Evolutionary conservation across 2,797 vertebrate genomes (phyloP), one percentile per base, ranked within the genome.

Genomic region (Pseudotriccus pelzelni): DNA sequence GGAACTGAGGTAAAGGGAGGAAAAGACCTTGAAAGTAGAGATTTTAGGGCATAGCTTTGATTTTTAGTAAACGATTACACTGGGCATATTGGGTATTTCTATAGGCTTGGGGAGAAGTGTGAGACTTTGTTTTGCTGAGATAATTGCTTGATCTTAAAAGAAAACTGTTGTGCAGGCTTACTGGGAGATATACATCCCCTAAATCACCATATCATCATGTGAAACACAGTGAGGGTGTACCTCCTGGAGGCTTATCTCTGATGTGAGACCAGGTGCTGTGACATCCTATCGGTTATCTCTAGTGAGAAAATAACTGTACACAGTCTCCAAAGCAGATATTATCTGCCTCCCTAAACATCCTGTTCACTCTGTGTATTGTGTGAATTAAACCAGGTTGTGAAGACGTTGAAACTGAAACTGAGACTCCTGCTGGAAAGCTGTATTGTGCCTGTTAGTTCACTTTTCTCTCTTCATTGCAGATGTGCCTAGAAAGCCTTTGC

Each of bases 291-390:
- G 21, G 83, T 90, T 84, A 88, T 86, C 93, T 96, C 55, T 30
- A 69, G 83, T 88, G 85, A 90, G 94, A 94, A 87, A 94, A 84
- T 94, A 94, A 94, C 83, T 90, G 74, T 66, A 69, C 7, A 1
- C 49, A 55, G 41, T 56, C 67, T 92, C 63, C 58, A 60, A 84
- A 93, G 70, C 27, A 90, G 93, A 91, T 95, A 78, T 6, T 74
- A 95, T 96, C 94, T 93, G 21, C 36, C 91, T 93, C 74, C 7
- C 30, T 91, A 94, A 95, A 90, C 64, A 94, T 92, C 89, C 83
- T 62, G 70, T 70, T 95, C 19, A 5, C 73, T 78, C 36, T 69
- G 64, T 75, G 63, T 69, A 14, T 68, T 82, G 80, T 44, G 53
- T 60, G 67, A 72, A 36, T 93, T 82, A 86, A 88, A 53, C 24